phyloP scores from a whole-genome alignment of 1,140 invertebrate genomes.

The Euura lappo region DNA sequence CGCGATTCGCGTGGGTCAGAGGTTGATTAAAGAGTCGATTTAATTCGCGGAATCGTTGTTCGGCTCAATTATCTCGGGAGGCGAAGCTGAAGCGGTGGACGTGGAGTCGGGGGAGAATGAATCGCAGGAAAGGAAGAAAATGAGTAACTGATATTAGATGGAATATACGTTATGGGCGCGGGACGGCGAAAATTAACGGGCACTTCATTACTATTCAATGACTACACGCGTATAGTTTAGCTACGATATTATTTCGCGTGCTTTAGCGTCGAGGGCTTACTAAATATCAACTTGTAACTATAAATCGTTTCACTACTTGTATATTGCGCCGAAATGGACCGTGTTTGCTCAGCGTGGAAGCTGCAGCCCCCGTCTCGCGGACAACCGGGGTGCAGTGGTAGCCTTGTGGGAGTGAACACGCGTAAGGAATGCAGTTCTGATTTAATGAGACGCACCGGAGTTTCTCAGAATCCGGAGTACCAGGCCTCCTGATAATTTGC shows the following conservation, averaged over 20 bases:
- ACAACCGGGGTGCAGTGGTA: neutral
- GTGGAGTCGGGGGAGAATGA: no score
- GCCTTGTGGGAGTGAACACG: conserved; percentile 59
- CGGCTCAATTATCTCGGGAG: no score
- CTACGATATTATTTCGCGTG: conserved; percentile 7
- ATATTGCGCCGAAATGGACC: conserved; percentile 1
- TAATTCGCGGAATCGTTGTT: no score
- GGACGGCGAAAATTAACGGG: neutral
- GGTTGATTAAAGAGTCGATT: no score
- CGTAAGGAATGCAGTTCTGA: conserved; percentile 62
- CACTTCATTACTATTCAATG: neutral
- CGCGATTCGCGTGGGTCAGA: no score
- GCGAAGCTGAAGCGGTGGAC: no score
- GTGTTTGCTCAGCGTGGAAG: conserved; percentile 9
- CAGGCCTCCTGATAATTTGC: neutral
- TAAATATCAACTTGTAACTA: neutral
- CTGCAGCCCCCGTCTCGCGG: neutral
- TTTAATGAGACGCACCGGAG: conserved; percentile 57
- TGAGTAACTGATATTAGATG: no score
- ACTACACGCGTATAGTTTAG: neutral
- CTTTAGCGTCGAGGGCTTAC: neutral
- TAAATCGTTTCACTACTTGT: neutral
- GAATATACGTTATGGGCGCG: neutral
- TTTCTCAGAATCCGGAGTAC: neutral
- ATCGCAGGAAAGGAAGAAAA: no score